Evolutionary conservation across 2,888 invertebrate species (phyloP), one percentile per base, ranked within the genome.

Genomic region (Megastigmus dorsalis): DNA sequence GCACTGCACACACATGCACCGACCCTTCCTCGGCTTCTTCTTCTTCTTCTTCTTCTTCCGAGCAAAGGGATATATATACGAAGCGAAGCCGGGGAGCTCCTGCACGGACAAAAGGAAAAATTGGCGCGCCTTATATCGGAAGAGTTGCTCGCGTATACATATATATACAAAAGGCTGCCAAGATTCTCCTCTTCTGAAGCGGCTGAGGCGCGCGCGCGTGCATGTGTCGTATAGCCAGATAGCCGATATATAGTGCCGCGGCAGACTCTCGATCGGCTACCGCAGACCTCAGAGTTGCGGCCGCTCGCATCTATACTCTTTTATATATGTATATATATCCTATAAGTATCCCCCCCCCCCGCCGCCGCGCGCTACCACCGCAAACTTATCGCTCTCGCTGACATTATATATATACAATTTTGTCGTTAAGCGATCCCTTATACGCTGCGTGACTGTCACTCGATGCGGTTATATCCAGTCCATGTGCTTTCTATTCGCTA

Each of bases 71-170:
- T 38, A 6, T 38, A 38, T 38, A 38, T 38, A 38, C 13, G 38
- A 38, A 10, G 2, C 9, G 52, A 54, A 69, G 43, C 60, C 69
- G 36, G 26, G n/a, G 59, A 48, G 60, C 33, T n/a, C n/a, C n/a
- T 23, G 28, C 18, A 9, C 76, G 79, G 79, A 80, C 83, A 87
- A 87, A 86, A 85, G 79, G 82, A 85, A 86, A 82, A 85, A 84
- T 84, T 79, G 73, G 79, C 82, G 81, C 79, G 80, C 28, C 54
- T 43, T 85, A 83, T 85, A 86, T 85, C 84, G 83, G 77, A 81
- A 77, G 77, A 78, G 77, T 81, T 78, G 79, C 77, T 78, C 79
- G 72, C 82, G 79, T 79, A 80, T 78, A 80, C 78, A 74, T 62
- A 70, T 65, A 55, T 80, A 81, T 78, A 82, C 80, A 80, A 79